Conservation (phyloP, 2,797 vertebrate species). For the Phataginus tetradactyla region DNA sequence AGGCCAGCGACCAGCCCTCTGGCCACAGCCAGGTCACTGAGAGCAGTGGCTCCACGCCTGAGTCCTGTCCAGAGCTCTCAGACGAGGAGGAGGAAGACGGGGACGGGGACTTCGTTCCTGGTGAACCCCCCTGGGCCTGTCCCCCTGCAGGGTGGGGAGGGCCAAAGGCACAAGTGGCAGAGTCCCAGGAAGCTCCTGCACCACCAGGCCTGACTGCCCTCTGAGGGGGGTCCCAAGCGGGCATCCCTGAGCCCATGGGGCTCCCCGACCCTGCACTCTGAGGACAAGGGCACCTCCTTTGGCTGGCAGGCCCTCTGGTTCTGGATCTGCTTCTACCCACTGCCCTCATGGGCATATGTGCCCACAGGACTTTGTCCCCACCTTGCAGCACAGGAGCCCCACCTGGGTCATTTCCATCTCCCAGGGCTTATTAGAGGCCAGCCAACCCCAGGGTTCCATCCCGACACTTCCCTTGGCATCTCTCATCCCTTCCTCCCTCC, state of each 20-base stretch:
- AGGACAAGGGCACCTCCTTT: background rate
- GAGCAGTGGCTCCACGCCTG: constrained; percentile 96
- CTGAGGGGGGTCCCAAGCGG: background rate
- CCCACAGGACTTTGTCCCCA: background rate
- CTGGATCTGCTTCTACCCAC: too few relatives aligned
- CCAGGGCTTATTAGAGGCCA: background rate
- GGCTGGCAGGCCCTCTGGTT: background rate
- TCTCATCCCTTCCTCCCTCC: background rate
- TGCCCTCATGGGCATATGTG: background rate
- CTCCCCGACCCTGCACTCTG: background rate
- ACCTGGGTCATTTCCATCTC: background rate
- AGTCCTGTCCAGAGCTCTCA: constrained; percentile 95
- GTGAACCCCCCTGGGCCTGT: constrained; percentile 78
- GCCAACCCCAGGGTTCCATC: background rate
- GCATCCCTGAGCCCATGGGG: background rate
- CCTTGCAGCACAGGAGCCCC: accelerated
- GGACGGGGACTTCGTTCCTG: background rate
- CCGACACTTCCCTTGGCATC: accelerated
- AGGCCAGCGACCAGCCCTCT: constrained; percentile 95
- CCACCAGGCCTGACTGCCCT: background rate
- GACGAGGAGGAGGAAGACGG: constrained; percentile 90
- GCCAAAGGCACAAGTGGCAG: background rate
- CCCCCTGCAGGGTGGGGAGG: background rate
- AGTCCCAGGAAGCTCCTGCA: too few relatives aligned
- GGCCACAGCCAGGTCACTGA: constrained; percentile 97